Evolutionary conservation across 2,888 invertebrate genomes (phyloP).

Genomic region (Rhagium mordax): DNA sequence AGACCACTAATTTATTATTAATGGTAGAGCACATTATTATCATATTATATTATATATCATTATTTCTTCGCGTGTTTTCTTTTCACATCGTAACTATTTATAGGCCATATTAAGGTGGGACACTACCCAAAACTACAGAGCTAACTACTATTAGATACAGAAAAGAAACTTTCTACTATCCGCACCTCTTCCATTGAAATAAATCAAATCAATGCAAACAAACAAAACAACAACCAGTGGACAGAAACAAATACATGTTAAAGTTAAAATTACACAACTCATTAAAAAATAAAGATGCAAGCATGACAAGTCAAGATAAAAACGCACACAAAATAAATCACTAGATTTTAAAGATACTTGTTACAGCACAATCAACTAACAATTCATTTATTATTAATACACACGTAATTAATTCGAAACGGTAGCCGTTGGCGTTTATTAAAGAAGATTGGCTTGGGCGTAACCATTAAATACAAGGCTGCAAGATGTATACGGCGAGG

Average conservation of each 20-base stretch:
- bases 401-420: not conserved
- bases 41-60: not conserved
- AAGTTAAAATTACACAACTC: not conserved
- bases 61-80: not conserved
- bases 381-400: not conserved
- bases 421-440: constrained; percentile 28
- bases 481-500: not conserved
- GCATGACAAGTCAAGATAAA: not conserved
- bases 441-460: constrained; percentile 24
- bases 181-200: constrained; percentile 3
- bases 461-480: constrained; percentile 23
- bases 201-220: not conserved
- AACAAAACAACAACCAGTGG: not conserved
- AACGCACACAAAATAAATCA: constrained; percentile 3
- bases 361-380: constrained; percentile 4
- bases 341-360: not conserved
- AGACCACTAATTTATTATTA: not conserved
- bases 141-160: not conserved
- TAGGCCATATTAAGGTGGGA: not conserved
- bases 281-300: constrained; percentile 4
- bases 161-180: constrained; percentile 6
- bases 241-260: not conserved
- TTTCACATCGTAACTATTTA: not conserved
- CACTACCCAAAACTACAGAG: not conserved
- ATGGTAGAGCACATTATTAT: not conserved